These are phyloP conservation scores for Oncorhynchus nerka DNA, from an alignment of 2,113 vertebrate species.

Conservation along the genomic window DNA sequence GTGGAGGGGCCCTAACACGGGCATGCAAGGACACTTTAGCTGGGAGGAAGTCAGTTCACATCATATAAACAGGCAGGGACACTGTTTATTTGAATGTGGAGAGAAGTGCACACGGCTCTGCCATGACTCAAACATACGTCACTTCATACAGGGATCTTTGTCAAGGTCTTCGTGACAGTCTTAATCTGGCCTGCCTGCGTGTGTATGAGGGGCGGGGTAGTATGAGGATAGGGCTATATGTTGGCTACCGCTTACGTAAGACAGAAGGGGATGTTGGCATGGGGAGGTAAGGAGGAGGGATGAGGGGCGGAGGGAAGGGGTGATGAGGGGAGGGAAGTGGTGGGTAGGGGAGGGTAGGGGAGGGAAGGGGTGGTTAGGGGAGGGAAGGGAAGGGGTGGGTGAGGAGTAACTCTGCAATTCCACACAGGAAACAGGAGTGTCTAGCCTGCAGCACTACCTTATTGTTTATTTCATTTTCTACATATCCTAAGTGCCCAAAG, in stretches of 20 bases:
- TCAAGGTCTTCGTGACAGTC: not conserved
- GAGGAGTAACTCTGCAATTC: not conserved
- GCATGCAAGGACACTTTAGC: not conserved
- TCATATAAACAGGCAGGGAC: not conserved
- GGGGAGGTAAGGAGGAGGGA: too few relatives aligned
- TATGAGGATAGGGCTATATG: not conserved
- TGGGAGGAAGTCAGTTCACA: not conserved
- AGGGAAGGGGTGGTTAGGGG: too few relatives aligned
- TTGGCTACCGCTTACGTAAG: not conserved
- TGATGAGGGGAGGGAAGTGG: too few relatives aligned
- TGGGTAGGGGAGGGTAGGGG: too few relatives aligned
- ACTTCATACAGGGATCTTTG: not conserved
- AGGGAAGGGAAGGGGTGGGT: too few relatives aligned
- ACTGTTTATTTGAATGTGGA: not conserved
- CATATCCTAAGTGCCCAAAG: too few relatives aligned
- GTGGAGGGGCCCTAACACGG: not conserved
- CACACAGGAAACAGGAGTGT: slow-evolving; percentile 46
- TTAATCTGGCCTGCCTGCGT: not conserved
- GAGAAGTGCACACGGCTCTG: not conserved
- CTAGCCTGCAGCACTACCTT: slow-evolving; percentile 21
- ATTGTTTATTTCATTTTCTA: too few relatives aligned
- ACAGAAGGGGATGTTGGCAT: not conserved
- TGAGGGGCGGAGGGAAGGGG: too few relatives aligned
- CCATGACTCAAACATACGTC: slow-evolving; percentile 1
- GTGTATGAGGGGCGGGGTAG: not conserved